Base-by-base conservation (phyloP, 2,113 vertebrate genomes). In the Chaetodon trifascialis region DNA sequence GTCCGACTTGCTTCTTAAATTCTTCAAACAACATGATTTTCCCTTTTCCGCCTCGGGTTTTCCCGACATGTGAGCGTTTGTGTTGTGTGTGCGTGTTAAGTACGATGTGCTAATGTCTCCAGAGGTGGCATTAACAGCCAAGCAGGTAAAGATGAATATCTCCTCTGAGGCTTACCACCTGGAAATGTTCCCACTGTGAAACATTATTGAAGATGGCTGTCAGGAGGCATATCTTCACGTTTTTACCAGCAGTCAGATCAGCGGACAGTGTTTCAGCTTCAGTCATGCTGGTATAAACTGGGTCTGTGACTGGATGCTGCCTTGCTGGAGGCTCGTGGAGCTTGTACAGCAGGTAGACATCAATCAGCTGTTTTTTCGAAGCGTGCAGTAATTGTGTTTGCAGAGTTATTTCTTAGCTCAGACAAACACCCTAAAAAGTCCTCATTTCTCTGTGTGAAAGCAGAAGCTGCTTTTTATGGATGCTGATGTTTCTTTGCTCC, bases 331-430 rank as follows among this genome's bases (percentile, higher is more conserved):
- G 71, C 68, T 56, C 78, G 65, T 79, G 71, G 52, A 71, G 56
- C 63, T 78, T 46, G 69, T 58, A 58, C 78, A 69, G 80, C 81
- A 86, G 85, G 76, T 64, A 65, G 74, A 84, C 89, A 89, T 89
- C 85, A 85, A 88, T 93, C 85, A 84, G 47, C 71, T 60, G 72
- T 76, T 89, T 7, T 40, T 64, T 46, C 17, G 56, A 79, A 21
- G 23, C 54, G 34, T 51, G 40, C 47, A 72, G 38, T 46, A 51
- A 51, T 55, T 59, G 64, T 40, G 16, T 66, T 9, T 2, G 17
- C 25, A 30, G 74, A 78, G 74, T 81, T 76, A 64, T 58, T 52
- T 40, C 67, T 19, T 0, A 7, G 44, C 44, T 68, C 44, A 59
- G 63, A 44, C 21, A 56, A 36, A 56, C 51, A 59, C n/a, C 19